These are phyloP conservation scores for Pararge aegeria DNA, from an alignment of 1,140 invertebrate genomes.

Conservation along the genomic window DNA sequence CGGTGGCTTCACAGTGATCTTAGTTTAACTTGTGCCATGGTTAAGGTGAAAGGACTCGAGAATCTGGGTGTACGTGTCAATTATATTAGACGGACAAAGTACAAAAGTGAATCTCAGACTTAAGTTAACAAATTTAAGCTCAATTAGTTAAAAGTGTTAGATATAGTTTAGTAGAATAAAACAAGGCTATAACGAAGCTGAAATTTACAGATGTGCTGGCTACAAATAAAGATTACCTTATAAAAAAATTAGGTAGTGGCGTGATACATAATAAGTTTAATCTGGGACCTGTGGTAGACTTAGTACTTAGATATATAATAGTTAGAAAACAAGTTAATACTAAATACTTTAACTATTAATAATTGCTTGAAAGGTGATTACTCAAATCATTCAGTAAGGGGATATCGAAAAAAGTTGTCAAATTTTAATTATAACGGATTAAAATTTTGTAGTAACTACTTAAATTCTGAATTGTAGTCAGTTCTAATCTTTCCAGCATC, in stretches of 20 bases:
- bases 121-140: conserved; percentile 23
- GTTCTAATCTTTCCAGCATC: background rate
- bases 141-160: conserved; percentile 26
- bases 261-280: too few species aligned
- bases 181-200: conserved; percentile 9
- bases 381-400: too few species aligned
- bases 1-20: conserved; percentile 64
- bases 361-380: too few species aligned
- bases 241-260: too few species aligned
- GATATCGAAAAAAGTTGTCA: too few species aligned
- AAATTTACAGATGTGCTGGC: background rate
- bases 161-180: conserved; percentile 20
- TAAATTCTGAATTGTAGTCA: background rate
- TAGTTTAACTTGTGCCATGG: conserved; percentile 5
- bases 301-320: too few species aligned
- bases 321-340: too few species aligned
- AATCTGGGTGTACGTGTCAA: conserved; percentile 17
- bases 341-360: too few species aligned
- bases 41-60: conserved; percentile 13
- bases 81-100: conserved; percentile 22
- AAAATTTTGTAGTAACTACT: too few species aligned
- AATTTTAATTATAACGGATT: too few species aligned
- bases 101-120: conserved; percentile 23
- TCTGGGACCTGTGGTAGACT: too few species aligned
- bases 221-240: background rate